phyloP scores from a whole-genome alignment of 2,888 invertebrate species.

The Anoplius nigerrimus region DNA sequence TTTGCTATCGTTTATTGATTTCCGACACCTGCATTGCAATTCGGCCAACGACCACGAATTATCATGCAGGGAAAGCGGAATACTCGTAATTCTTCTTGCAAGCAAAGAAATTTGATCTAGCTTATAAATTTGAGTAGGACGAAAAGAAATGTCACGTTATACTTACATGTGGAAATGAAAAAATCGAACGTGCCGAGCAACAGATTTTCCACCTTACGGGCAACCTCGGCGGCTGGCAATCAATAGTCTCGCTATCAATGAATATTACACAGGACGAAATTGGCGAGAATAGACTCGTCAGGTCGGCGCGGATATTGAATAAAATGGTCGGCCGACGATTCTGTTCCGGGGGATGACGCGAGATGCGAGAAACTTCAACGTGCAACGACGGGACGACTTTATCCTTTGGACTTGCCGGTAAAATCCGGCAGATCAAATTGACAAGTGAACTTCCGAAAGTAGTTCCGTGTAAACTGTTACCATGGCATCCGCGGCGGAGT shows the following conservation, averaged over 20 bases:
- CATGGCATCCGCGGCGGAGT: conserved; percentile 60
- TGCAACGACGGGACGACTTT: conserved; percentile 14
- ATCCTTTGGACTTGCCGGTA: conserved; percentile 57
- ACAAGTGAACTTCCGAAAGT: conserved; percentile 67
- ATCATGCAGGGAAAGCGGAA: background rate
- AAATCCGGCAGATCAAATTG: conserved; percentile 54
- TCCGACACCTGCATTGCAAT: conserved; percentile 25
- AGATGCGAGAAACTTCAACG: conserved; percentile 7
- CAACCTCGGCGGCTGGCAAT: conserved; percentile 35
- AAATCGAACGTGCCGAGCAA: conserved; percentile 36
- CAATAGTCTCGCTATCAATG: conserved; percentile 40
- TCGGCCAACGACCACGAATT: conserved; percentile 15
- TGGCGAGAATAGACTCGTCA: background rate
- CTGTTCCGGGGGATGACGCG: background rate
- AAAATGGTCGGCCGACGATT: background rate
- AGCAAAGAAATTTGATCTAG: background rate
- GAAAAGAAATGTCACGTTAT: conserved; percentile 33
- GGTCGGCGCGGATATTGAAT: background rate
- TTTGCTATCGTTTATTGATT: conserved; percentile 46
- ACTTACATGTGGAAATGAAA: conserved; percentile 57
- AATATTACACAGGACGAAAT: conserved; percentile 15
- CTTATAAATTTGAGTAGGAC: conserved; percentile 2
- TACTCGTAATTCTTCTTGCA: background rate
- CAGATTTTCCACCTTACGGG: conserved; percentile 41
- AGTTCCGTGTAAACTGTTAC: conserved; percentile 66